phyloP scores from a whole-genome alignment of 2,888 invertebrate species.

The Ichneumoninae sp. region DNA sequence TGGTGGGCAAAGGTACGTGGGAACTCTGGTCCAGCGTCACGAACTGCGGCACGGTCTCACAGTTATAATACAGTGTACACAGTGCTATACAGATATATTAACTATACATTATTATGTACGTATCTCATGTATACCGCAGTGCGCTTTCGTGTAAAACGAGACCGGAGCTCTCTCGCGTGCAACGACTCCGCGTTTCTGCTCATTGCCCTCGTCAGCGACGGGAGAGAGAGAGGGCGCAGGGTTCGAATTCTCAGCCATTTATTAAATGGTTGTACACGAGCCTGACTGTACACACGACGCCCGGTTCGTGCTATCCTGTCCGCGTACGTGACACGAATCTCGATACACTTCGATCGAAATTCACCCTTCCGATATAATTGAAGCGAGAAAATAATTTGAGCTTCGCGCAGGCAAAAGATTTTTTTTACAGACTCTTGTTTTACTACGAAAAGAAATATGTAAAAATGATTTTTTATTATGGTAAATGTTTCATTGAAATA shows the following conservation, averaged over 20 bases:
- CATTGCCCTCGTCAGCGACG: constrained; percentile 64
- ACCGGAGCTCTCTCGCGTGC: constrained; percentile 59
- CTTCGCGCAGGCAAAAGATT: background rate
- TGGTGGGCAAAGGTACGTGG: constrained; percentile 63
- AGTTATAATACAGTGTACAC: constrained; percentile 34
- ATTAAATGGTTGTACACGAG: constrained; percentile 2
- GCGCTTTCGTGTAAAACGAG: constrained; percentile 56
- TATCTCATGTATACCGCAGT: constrained; percentile 53
- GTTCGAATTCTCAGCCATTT: constrained; percentile 42
- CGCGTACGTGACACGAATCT: constrained; percentile 1
- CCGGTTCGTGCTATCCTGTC: background rate
- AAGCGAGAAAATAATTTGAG: background rate
- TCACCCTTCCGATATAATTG: background rate
- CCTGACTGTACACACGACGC: background rate
- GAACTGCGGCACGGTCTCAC: constrained; percentile 49
- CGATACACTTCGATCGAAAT: background rate
- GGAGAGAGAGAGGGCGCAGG: constrained; percentile 49
- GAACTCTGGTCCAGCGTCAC: constrained; percentile 62
- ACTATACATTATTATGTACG: constrained; percentile 37
- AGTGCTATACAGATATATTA: constrained; percentile 12
- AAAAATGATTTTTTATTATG: background rate
- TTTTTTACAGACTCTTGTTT: background rate
- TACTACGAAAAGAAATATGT: background rate
- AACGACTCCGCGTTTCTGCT: constrained; percentile 62
- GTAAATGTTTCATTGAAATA: background rate